Conservation (phyloP, 1,140 invertebrate genomes). For the Halotydeus destructor region DNA sequence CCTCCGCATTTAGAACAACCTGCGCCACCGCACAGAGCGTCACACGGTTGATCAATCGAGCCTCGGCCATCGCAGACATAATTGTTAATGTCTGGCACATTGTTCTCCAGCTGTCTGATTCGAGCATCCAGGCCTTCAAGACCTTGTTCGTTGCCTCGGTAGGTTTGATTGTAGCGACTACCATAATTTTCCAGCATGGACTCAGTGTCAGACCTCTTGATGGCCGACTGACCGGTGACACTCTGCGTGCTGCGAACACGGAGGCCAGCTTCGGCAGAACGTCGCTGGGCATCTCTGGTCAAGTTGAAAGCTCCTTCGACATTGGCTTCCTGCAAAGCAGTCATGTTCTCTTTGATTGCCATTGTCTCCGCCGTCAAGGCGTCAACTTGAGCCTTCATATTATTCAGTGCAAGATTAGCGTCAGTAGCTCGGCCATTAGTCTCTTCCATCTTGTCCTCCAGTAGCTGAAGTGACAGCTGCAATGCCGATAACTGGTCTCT, state of each 20-base stretch:
- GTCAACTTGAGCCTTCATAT: constrained; percentile 45
- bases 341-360: constrained; percentile 60
- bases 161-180: constrained; percentile 41
- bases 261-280: constrained; percentile 38
- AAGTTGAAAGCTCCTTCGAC: constrained; percentile 77
- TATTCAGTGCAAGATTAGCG: constrained; percentile 49
- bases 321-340: constrained; percentile 75
- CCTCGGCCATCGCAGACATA: constrained; percentile 50
- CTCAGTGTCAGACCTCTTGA: constrained; percentile 60
- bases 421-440: constrained; percentile 53
- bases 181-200: constrained; percentile 45
- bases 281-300: constrained; percentile 53
- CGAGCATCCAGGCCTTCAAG: constrained; percentile 40
- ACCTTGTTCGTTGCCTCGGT: constrained; percentile 36
- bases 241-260: constrained; percentile 19
- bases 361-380: constrained; percentile 46
- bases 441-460: constrained; percentile 42
- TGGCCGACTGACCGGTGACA: constrained; percentile 47
- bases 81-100: constrained; percentile 63
- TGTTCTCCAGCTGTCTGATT: constrained; percentile 38
- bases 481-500: constrained; percentile 31
- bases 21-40: constrained; percentile 73
- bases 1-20: constrained; percentile 72
- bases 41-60: constrained; percentile 54
- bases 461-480: constrained; percentile 32